phyloP scores from a whole-genome alignment of 2,113 vertebrate genomes.

The Etheostoma cragini region DNA sequence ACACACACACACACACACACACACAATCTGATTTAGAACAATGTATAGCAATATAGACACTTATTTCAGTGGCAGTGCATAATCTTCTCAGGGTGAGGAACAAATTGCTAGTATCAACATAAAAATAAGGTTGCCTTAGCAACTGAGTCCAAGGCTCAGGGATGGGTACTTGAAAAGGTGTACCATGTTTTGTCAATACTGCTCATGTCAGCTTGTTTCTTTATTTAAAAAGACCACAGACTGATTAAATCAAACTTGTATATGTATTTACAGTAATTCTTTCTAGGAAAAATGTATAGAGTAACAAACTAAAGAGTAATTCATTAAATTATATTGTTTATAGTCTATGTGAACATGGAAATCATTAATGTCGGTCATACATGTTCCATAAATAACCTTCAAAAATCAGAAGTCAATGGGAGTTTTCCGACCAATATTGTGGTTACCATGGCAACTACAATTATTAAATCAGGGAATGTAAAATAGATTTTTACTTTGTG shows the following conservation, averaged over 20 bases:
- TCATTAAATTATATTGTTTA: background rate
- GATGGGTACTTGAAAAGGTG: conserved; percentile 50
- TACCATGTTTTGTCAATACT: conserved; percentile 22
- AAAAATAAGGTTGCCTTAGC: conserved; percentile 71
- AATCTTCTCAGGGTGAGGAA: conserved; percentile 25
- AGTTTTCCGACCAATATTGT: conserved; percentile 7
- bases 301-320: background rate
- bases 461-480: conserved; percentile 11
- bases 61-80: conserved; percentile 26
- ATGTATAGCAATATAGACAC: background rate
- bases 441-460: conserved; percentile 48
- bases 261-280: background rate
- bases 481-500: background rate
- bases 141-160: conserved; percentile 53
- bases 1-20: background rate
- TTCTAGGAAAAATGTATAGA: background rate
- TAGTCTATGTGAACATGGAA: background rate
- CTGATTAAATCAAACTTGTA: background rate
- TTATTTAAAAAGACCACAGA: background rate
- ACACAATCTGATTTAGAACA: background rate
- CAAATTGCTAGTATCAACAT: conserved; percentile 54
- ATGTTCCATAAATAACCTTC: conserved; percentile 11
- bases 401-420: conserved; percentile 14
- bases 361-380: background rate
- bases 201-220: background rate